Evolutionary conservation across 2,113 vertebrate species (phyloP).

Genomic region (Falco punctatus): DNA sequence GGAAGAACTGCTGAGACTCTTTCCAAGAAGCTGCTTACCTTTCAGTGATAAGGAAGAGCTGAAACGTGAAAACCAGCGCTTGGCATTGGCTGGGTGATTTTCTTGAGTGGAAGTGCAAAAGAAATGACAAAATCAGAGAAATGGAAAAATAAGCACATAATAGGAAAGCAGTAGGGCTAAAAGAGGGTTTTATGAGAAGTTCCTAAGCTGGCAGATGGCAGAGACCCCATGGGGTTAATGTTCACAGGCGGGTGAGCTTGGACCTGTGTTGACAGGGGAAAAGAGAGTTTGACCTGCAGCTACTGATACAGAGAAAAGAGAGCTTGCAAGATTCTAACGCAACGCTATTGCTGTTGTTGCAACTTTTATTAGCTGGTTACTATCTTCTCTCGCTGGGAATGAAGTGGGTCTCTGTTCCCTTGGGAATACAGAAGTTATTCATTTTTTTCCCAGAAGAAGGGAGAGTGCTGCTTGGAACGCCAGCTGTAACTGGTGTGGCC

Average conservation of each 20-base stretch:
- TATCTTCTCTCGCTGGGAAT: background rate
- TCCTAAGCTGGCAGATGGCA: background rate
- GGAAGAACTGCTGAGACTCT: background rate
- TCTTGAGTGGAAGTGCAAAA: background rate
- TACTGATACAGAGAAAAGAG: background rate
- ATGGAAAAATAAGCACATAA: background rate
- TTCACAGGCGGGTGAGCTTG: background rate
- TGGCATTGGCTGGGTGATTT: background rate
- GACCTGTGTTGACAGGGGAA: background rate
- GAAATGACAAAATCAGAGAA: background rate
- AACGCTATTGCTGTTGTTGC: background rate
- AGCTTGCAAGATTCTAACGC: background rate
- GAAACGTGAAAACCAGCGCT: background rate
- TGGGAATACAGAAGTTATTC: slow-evolving; percentile 10
- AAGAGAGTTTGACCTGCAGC: background rate
- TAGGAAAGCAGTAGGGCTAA: background rate
- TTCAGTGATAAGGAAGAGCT: background rate
- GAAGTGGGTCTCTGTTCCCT: slow-evolving; percentile 23
- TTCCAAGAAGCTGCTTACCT: background rate
- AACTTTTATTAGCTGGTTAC: background rate
- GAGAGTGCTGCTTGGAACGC: background rate
- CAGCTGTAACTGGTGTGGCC: background rate
- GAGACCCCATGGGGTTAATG: background rate
- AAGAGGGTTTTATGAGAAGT: background rate
- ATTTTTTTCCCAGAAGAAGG: background rate